These are phyloP conservation scores for Heliopora coerulea DNA, from an alignment of 92 coral and sea anemone genomes.

Conservation along the genomic window DNA sequence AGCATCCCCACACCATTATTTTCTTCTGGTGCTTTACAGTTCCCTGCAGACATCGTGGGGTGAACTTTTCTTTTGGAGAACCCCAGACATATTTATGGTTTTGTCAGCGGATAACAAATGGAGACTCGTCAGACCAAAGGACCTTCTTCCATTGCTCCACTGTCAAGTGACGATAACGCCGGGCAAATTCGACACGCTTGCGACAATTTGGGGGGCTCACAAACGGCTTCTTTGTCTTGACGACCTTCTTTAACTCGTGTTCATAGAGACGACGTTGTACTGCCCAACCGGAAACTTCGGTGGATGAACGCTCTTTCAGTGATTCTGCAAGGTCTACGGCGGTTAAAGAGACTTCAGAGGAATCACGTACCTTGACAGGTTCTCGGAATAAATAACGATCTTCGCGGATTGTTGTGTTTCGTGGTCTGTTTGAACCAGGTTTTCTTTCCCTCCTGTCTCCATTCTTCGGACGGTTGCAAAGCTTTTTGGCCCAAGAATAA, in stretches of 20 bases:
- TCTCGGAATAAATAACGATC: neutral
- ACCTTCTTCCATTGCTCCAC: conserved; percentile 10
- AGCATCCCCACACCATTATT: too few species aligned
- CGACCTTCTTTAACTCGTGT: neutral
- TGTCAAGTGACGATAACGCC: neutral
- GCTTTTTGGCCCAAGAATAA: conserved; percentile 8
- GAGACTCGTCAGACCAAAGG: too few species aligned
- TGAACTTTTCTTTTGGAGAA: neutral
- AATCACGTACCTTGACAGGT: neutral
- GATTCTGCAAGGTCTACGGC: neutral
- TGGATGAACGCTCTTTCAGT: neutral
- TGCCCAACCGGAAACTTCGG: neutral
- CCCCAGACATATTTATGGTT: conserved; percentile 5
- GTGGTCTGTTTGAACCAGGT: conserved; percentile 4
- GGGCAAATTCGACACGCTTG: neutral
- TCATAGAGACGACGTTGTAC: conserved; percentile 2
- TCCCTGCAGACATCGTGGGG: too few species aligned
- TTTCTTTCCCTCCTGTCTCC: conserved; percentile 8
- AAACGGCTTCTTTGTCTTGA: conserved; percentile 8
- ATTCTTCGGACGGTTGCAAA: neutral
- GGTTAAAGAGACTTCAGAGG: neutral
- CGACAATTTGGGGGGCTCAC: too few species aligned
- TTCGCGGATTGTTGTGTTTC: neutral
- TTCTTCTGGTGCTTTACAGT: too few species aligned
- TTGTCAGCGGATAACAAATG: neutral